phyloP scores from a whole-genome alignment of 2,888 invertebrate genomes.

The Agonopterix alstromeriana region DNA sequence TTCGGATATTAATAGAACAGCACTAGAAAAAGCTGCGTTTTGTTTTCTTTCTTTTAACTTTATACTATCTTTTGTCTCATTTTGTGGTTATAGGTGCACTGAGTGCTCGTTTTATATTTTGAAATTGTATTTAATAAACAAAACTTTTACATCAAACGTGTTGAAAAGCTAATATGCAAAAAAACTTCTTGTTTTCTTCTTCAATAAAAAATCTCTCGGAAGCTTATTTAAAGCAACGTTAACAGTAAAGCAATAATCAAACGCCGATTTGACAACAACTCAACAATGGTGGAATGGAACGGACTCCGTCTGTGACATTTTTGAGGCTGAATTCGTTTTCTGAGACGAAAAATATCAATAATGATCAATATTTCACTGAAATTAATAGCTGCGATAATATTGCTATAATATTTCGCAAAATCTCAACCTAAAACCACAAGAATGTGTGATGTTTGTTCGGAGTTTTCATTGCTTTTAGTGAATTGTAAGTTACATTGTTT shows the following conservation, averaged over 20 bases:
- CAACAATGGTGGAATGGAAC: slow-evolving; percentile 67
- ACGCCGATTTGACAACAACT: slow-evolving; percentile 70
- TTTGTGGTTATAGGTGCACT: too few relatives aligned
- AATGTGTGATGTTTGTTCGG: slow-evolving; percentile 96
- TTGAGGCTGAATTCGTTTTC: slow-evolving; percentile 63
- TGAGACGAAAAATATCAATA: slow-evolving; percentile 70
- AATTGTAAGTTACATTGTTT: slow-evolving; percentile 76
- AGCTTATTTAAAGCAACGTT: background rate
- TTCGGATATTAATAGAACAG: too few relatives aligned
- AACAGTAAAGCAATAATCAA: slow-evolving; percentile 27
- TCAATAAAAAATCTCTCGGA: too few relatives aligned
- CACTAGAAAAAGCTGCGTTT: too few relatives aligned
- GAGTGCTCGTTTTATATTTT: too few relatives aligned
- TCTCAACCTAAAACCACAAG: slow-evolving; percentile 72
- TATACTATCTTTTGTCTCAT: too few relatives aligned
- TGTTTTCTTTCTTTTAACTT: too few relatives aligned
- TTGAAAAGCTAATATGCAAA: too few relatives aligned
- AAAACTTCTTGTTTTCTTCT: too few relatives aligned
- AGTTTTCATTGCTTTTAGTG: slow-evolving; percentile 93
- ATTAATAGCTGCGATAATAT: slow-evolving; percentile 57
- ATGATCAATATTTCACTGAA: slow-evolving; percentile 59
- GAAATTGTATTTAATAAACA: too few relatives aligned
- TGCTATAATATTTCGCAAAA: slow-evolving; percentile 59
- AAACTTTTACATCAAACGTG: too few relatives aligned
- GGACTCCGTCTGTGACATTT: slow-evolving; percentile 67